Evolutionary conservation across 2,888 invertebrate genomes (phyloP).

Genomic region (Drosophila fungiperda): DNA sequence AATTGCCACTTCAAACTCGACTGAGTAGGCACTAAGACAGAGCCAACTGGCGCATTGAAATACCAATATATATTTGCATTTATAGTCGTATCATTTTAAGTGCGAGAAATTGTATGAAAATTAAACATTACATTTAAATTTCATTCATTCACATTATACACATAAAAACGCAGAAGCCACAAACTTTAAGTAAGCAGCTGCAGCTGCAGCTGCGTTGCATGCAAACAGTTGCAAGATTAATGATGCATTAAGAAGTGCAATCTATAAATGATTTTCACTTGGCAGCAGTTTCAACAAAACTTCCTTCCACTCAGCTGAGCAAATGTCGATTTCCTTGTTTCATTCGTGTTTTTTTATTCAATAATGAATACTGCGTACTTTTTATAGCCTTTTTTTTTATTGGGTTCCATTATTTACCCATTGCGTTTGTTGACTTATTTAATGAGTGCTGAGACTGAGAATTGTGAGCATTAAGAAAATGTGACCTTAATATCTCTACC

Average conservation of each 20-base stretch:
- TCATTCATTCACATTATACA: neutral
- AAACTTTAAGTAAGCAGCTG: constrained; percentile 5
- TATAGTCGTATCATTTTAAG: neutral
- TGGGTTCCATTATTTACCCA: constrained; percentile 31
- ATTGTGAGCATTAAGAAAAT: constrained; percentile 41
- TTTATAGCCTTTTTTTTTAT: neutral
- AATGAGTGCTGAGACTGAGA: constrained; percentile 34
- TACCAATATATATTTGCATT: no score
- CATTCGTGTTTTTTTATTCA: constrained; percentile 49
- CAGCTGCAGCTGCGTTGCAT: neutral
- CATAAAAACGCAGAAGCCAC: neutral
- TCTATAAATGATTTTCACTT: constrained; percentile 42
- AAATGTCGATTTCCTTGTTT: constrained; percentile 17
- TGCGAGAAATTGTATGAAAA: neutral
- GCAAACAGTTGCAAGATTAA: constrained; percentile 39
- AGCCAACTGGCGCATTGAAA: constrained; percentile 5
- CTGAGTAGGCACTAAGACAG: constrained; percentile 23
- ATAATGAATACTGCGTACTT: constrained; percentile 72
- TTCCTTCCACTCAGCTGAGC: neutral
- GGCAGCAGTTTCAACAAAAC: constrained; percentile 12
- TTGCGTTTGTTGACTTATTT: constrained; percentile 57
- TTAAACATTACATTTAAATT: neutral
- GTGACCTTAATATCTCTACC: constrained; percentile 68
- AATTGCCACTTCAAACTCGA: constrained; percentile 36
- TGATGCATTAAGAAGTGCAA: constrained; percentile 29